phyloP scores from a whole-genome alignment of 2,113 vertebrate genomes.

The Nannospalax galili region DNA sequence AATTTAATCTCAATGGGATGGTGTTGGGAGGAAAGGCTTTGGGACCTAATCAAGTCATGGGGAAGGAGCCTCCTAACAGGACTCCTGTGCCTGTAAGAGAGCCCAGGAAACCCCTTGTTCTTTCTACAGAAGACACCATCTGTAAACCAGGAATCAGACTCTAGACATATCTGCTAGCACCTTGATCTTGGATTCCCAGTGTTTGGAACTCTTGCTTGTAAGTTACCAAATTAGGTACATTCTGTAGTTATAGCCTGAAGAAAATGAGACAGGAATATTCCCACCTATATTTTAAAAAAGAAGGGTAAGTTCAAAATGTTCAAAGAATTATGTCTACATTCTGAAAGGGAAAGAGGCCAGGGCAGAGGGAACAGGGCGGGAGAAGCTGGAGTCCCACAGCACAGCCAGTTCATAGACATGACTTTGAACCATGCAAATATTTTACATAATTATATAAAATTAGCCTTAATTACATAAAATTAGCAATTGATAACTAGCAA shows the following conservation, averaged over 20 bases:
- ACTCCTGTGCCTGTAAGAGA: background rate
- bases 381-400: background rate
- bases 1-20: background rate
- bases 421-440: constrained; percentile 2
- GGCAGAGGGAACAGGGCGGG: background rate
- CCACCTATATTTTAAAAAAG: background rate
- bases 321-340: background rate
- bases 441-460: constrained; percentile 47
- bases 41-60: no score
- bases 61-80: no score
- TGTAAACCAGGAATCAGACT: background rate
- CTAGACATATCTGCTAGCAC: no score
- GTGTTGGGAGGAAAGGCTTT: background rate
- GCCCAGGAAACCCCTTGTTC: background rate
- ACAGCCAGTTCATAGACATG: background rate
- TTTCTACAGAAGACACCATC: background rate
- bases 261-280: background rate
- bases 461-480: constrained; percentile 54
- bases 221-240: background rate
- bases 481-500: constrained; percentile 31
- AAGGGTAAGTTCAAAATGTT: background rate
- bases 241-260: background rate
- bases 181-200: no score
- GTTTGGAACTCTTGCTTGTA: background rate
- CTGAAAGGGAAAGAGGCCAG: background rate